Conservation (phyloP, 2,113 vertebrate genomes). For the Cynocephalus volans region DNA sequence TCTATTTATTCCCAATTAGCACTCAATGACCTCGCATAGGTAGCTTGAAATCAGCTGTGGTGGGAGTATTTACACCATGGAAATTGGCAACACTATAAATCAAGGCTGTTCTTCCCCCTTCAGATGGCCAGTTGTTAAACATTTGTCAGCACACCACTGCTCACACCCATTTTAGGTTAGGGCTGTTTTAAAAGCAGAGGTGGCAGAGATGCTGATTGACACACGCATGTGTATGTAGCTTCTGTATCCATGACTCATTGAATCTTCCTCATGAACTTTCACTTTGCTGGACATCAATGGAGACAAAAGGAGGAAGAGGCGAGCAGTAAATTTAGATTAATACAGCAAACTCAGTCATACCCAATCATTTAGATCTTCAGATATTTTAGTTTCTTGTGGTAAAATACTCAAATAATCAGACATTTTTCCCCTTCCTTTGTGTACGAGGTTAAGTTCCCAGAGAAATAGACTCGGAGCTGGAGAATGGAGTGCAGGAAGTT, state of each 20-base stretch:
- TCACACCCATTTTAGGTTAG: neutral
- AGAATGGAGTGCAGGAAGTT: too few relatives aligned
- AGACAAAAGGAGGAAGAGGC: neutral
- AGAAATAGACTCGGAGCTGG: neutral
- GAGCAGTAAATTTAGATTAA: neutral
- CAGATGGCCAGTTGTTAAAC: neutral
- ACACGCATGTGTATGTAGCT: neutral
- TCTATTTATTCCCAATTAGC: too few relatives aligned
- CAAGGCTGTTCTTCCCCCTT: too few relatives aligned
- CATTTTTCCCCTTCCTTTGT: neutral
- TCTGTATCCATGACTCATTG: neutral
- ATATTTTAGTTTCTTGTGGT: neutral
- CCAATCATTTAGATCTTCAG: neutral
- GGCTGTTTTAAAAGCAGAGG: neutral
- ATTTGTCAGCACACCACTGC: neutral
- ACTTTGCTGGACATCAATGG: neutral
- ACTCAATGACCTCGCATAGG: neutral
- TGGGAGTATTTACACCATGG: neutral
- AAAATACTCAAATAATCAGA: neutral
- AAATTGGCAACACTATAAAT: neutral
- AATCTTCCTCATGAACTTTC: neutral
- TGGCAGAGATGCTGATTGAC: neutral
- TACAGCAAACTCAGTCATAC: neutral
- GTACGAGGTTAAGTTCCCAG: neutral
- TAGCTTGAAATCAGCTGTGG: accelerated